Base-by-base conservation (phyloP, 2,888 invertebrate species). In the Tiliacea citrago region DNA sequence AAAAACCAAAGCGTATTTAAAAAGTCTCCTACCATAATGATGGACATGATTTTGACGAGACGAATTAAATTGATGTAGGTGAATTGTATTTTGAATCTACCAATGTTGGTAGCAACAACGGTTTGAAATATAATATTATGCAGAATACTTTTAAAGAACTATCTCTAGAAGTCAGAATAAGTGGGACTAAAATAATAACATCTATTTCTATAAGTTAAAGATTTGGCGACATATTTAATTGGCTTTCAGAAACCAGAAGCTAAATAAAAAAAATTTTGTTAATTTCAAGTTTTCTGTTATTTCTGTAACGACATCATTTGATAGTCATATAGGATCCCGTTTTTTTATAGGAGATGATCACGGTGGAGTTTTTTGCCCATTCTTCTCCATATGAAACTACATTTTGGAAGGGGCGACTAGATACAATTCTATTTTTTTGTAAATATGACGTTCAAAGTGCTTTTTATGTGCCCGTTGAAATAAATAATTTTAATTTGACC, bases 1-100 rank as follows among this genome's bases (percentile, higher is more conserved):
- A 35, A 66, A 70, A 66, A 62, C 7, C 24, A 67, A 86, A 86
- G 85, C 86, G 49, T 45, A 53, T 24, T 65, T 21, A 10, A 29
- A 29, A 62, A 76, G 55, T 24, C 60, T 55, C 70, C 77, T 76
- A 77, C 80, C 77, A 12, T 47, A 57, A 74, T 72, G 77, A 60
- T 21, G 51, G 42, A 35, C 29, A 62, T 78, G 66, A 58, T 67
- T 61, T 21, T 42, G 68, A 39, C 67, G 16, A 8, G 35, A 35
- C 55, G 45, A 24, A 18, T 55, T n/a, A 35, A 55, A 70, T 29
- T 49, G 42, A 42, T 24, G 45, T 13, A 16, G 29, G n/a, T n/a
- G 68, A 45, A 45, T 53, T 53, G 13, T 66, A 35, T 39, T n/a
- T n/a, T 49, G 6, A n/a, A 35, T 42, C 24, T 24, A 24, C 9